Evolutionary conservation across 2,113 vertebrate genomes (phyloP).

Genomic region (Lepus europaeus): DNA sequence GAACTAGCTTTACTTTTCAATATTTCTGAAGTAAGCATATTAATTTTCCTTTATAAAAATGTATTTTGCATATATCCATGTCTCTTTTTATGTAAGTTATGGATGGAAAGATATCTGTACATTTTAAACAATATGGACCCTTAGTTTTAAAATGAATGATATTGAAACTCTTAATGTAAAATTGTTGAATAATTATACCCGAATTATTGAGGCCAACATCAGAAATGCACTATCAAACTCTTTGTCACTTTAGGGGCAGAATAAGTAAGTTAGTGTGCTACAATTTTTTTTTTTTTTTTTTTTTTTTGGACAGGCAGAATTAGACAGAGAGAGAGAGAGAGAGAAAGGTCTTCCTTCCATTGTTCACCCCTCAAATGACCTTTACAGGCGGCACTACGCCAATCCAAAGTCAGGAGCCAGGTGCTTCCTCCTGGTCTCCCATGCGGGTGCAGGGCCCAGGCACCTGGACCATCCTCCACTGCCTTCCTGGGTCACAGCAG

Average conservation of each 20-base stretch:
- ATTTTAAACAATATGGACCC: not conserved
- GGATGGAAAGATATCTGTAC: not conserved
- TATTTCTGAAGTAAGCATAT: not conserved
- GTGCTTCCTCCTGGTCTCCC: no score
- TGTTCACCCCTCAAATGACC: no score
- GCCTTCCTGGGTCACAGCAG: no score
- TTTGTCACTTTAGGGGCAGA: not conserved
- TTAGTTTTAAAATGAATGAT: not conserved
- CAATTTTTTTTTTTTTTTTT: not conserved
- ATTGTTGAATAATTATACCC: not conserved
- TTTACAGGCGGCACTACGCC: no score
- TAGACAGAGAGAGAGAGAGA: no score
- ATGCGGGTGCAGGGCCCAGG: no score
- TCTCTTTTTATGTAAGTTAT: not conserved
- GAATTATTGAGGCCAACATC: not conserved
- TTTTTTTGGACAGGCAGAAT: no score
- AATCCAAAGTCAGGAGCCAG: no score
- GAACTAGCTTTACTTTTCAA: not conserved
- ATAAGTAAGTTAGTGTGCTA: not conserved
- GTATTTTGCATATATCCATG: not conserved
- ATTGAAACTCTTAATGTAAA: not conserved
- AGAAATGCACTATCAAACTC: not conserved
- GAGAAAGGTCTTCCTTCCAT: no score
- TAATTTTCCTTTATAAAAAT: not conserved
- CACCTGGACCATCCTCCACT: no score